Evolutionary conservation across 2,113 vertebrate species (phyloP), one percentile per base, ranked within the genome.

Genomic region (Nesogale talazaci): DNA sequence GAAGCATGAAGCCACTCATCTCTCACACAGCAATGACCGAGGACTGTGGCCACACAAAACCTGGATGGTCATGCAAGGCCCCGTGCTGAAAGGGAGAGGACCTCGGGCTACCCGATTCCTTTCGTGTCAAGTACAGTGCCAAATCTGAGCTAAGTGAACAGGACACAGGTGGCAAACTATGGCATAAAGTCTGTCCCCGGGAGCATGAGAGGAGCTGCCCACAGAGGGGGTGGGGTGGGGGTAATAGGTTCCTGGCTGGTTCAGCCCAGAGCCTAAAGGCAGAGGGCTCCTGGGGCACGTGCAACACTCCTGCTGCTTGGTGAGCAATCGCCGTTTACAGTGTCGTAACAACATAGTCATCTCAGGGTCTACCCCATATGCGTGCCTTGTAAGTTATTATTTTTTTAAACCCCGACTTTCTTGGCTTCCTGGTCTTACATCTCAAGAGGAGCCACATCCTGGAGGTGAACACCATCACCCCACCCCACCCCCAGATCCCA

Each of bases 371-470:
- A 56, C 23, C 6, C 38, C 34, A 0, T n/a, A 27, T 0, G 14
- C 25, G 1, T 6, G 0, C 16, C 65, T 34, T 40, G 59, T 61
- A 61, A 7, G 19, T 61, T 16, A 27, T 12, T 78, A 16, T 25
- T 22, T 63, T 57, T 80, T 59, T 4, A 27, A 83, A 86, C 65
- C 10, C 61, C 67, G 79, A 36, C 27, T 79, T 81, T 14, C 36
- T 38, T 56, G 34, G 89, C 42, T 87, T 91, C 69, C 34, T 92
- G 27, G 75, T 74, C 61, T 46, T 69, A 17, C 34, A 84, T n/a
- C 31, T 27, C 78, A 61, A 83, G 38, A 93, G 34, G 88, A 91
- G 76, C 9, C 77, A 80, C 72, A 72, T 23, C 23, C 20, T 83
- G 16, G 27, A 88, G 69, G 63, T 8, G 34, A 78, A 11, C 46